These are phyloP conservation scores for Hemicordylus capensis DNA, from an alignment of 2,113 vertebrate genomes.

Conservation along the genomic window DNA sequence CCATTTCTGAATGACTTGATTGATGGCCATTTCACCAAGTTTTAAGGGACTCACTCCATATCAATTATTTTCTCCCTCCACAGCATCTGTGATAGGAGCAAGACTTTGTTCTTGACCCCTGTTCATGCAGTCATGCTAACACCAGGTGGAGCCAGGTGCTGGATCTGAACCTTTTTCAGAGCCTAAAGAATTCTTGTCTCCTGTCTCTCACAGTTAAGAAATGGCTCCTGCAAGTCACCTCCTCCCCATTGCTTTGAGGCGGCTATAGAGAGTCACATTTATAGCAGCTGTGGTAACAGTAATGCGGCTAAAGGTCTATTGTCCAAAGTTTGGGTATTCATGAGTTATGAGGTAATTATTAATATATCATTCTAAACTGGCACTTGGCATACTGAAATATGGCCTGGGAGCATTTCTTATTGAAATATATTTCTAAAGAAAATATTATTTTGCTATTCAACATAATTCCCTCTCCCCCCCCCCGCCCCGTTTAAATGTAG, in stretches of 20 bases:
- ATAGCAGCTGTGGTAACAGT: slow-evolving; percentile 4
- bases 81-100: not conserved
- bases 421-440: slow-evolving; percentile 72
- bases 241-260: not conserved
- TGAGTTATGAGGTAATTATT: slow-evolving; percentile 39
- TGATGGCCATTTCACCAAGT: not conserved
- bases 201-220: not conserved
- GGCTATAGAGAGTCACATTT: not conserved
- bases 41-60: not conserved
- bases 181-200: not conserved
- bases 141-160: not conserved
- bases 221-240: not conserved
- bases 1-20: not conserved
- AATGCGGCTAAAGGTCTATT: slow-evolving; percentile 30
- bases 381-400: slow-evolving; percentile 26
- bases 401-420: slow-evolving; percentile 32
- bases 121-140: not conserved
- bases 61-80: not conserved
- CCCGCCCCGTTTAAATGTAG: slow-evolving; percentile 41
- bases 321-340: slow-evolving; percentile 44
- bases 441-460: slow-evolving; percentile 56
- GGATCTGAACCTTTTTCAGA: not conserved
- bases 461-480: no score
- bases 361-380: slow-evolving; percentile 34
- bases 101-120: not conserved